phyloP scores from a whole-genome alignment of 2,797 vertebrate species.

The Phrynocephalus vlangalii region DNA sequence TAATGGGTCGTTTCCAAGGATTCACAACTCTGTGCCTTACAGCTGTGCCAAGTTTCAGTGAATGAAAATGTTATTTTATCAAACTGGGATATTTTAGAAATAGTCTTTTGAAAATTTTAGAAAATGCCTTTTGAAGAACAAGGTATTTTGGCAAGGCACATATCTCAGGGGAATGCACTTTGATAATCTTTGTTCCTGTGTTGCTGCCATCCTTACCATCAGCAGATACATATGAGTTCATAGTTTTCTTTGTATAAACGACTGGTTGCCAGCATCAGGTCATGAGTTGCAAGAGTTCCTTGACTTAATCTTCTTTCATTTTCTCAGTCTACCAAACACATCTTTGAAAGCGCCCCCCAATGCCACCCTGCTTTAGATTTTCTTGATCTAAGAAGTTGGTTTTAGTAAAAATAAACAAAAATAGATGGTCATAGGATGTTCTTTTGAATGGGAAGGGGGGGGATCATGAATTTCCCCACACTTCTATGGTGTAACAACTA shows the following conservation, averaged over 20 bases:
- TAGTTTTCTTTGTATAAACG: conserved; percentile 9
- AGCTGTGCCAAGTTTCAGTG: background rate
- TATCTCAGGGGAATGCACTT: background rate
- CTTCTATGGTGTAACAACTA: background rate
- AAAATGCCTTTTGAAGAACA: background rate
- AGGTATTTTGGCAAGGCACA: background rate
- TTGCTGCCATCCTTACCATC: background rate
- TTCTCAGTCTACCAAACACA: background rate
- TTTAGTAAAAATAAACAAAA: background rate
- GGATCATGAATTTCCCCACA: background rate
- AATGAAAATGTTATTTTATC: background rate
- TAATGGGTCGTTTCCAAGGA: too few species aligned
- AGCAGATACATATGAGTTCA: background rate
- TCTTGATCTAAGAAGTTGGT: background rate
- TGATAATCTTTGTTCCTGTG: background rate
- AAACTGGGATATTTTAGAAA: background rate
- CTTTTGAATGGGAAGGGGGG: background rate
- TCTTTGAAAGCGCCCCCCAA: background rate
- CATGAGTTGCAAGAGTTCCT: background rate
- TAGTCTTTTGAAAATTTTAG: background rate
- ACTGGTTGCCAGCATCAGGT: background rate
- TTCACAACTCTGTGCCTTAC: background rate
- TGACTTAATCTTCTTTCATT: background rate
- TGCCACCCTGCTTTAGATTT: background rate
- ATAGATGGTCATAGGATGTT: background rate